These are phyloP conservation scores for Dendrocopos noguchii DNA, from an alignment of 2,113 vertebrate species.

Conservation along the genomic window DNA sequence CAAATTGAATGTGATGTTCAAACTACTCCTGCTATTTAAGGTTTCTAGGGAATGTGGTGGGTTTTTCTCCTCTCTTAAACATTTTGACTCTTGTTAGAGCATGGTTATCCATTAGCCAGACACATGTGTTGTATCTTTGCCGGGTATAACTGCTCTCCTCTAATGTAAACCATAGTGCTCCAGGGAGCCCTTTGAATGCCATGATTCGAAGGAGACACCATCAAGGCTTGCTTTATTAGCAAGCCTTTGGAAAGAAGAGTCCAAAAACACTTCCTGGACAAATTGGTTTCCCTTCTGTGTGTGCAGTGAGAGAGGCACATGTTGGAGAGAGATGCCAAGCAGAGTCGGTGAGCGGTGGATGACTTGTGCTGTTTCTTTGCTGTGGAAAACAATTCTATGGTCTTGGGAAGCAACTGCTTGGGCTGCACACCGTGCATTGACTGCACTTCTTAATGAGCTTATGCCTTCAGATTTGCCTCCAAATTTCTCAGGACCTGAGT, in stretches of 20 bases:
- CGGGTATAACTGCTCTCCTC: slow-evolving; percentile 44
- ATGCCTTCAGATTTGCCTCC: background rate
- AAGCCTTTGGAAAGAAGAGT: background rate
- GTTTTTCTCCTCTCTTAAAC: background rate
- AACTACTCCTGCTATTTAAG: background rate
- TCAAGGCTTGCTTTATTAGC: slow-evolving; percentile 46
- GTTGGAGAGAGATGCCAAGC: background rate
- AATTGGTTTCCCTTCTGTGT: slow-evolving; percentile 17
- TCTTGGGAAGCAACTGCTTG: background rate
- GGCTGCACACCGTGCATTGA: background rate
- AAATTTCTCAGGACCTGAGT: background rate
- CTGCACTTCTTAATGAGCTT: background rate
- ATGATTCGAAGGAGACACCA: slow-evolving; percentile 35
- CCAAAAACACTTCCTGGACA: background rate
- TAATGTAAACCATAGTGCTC: slow-evolving; percentile 29
- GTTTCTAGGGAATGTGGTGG: background rate
- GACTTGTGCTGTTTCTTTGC: background rate
- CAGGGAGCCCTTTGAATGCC: slow-evolving; percentile 32
- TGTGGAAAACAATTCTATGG: background rate
- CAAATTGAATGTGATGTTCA: background rate
- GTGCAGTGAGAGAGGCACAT: background rate
- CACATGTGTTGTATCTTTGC: slow-evolving; percentile 5
- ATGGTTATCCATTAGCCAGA: slow-evolving; percentile 40
- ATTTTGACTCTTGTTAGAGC: slow-evolving; percentile 16
- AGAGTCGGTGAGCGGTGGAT: background rate